Conservation (phyloP, 1,140 invertebrate species). For the Dendroctonus valens region DNA sequence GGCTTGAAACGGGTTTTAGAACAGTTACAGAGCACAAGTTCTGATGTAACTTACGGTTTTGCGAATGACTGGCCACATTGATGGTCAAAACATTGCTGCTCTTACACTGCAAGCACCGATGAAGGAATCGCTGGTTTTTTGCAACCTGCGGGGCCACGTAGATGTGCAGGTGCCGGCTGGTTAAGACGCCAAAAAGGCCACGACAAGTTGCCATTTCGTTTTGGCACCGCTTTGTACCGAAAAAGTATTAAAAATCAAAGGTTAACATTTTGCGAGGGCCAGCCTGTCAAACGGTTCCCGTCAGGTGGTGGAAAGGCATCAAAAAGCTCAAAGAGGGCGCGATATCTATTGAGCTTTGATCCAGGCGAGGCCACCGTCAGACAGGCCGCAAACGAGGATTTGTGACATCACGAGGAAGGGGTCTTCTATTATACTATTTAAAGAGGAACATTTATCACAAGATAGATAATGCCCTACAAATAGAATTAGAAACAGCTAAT, state of each 20-base stretch:
- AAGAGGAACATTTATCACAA: too few relatives aligned
- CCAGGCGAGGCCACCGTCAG: too few relatives aligned
- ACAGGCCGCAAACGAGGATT: too few relatives aligned
- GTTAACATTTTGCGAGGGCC: constrained; percentile 12
- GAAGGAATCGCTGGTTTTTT: constrained; percentile 42
- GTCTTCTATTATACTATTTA: too few relatives aligned
- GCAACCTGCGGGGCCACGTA: constrained; percentile 37
- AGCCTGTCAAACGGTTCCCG: too few relatives aligned
- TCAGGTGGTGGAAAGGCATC: too few relatives aligned
- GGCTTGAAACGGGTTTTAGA: constrained; percentile 14
- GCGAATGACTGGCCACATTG: constrained; percentile 33
- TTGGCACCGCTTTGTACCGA: constrained; percentile 4
- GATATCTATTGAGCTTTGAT: too few relatives aligned
- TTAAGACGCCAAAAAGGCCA: constrained; percentile 46
- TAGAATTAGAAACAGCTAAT: too few relatives aligned
- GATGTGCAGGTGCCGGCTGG: constrained; percentile 45
- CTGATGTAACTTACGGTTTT: constrained; percentile 45
- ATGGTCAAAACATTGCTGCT: constrained; percentile 35
- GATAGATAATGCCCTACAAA: too few relatives aligned
- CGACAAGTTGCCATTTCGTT: constrained; percentile 33
- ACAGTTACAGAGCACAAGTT: constrained; percentile 24
- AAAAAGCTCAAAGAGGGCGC: too few relatives aligned
- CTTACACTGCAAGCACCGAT: constrained; percentile 45
- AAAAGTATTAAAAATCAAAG: constrained; percentile 23
- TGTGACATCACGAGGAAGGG: too few relatives aligned